Base-by-base conservation (phyloP, 2,113 vertebrate species). In the Uropsilus gracilis region DNA sequence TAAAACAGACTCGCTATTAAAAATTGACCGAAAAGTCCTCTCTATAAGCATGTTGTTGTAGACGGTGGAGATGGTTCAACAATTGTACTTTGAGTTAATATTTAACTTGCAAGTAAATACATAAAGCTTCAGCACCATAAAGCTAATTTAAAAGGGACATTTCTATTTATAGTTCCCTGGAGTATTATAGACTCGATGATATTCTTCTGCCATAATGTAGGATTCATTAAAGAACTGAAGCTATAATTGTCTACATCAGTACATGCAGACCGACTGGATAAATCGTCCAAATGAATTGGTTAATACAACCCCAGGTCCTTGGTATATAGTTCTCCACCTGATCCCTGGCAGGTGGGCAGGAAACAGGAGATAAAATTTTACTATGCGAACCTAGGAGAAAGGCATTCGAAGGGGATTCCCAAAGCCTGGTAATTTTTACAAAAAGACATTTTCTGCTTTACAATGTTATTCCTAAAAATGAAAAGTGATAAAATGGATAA, bases 131-230 rank as follows among this genome's bases (percentile, higher is more conserved):
- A 96, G 96, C 44, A 30, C 95, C 1, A 9, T 98, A 98, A 98
- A 98, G 96, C 96, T 97, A 98, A 98, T 98, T 98, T 98, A 53
- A 98, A 98, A 98, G 95, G 96, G 96, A 98, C 95, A 97, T 98
- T 98, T 97, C 97, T 98, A 97, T 98, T 98, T 98, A 98, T 96
- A 96, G 96, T 92, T 97, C 98, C 97, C 98, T 28, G 80, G 97
- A 97, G 98, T 97, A 98, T 97, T 98, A 96, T 84, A 97, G 96
- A 96, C 97, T 96, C 92, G 94, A 97, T 97, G 97, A 98, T 97
- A 97, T 97, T 98, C 97, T 97, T 98, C 97, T 98, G 95, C 97
- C 92, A 97, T 97, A 98, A 97, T 97, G 95, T 97, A 98, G 87
- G 48, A 98, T 98, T 98, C 98, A 98, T 98, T 98, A 98, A 96